Percentiles rank a stretch among this genome's conserved stretches.
Evolutionary conservation across 1,140 invertebrate genomes (phyloP).

Genomic region (Bathynomus jamesi): DNA sequence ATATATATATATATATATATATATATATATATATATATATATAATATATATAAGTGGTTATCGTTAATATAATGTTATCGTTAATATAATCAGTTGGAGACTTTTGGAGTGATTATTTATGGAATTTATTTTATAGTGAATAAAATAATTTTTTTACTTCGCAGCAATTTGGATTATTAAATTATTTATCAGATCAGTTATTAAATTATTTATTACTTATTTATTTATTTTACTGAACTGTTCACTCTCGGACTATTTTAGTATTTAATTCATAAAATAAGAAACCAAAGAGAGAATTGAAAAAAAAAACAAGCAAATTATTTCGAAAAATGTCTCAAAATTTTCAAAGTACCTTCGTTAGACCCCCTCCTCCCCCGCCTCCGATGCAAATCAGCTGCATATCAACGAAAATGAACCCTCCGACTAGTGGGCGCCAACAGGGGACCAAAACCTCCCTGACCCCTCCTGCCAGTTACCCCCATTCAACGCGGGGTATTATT

Average conservation of each 20-base stretch:
- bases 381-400: neutral
- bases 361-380: too few relatives aligned
- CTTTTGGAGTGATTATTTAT: too few relatives aligned
- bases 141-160: neutral
- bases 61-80: too few relatives aligned
- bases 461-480: too few relatives aligned
- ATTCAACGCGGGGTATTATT: neutral
- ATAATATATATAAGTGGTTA: too few relatives aligned
- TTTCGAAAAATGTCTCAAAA: neutral
- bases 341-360: neutral
- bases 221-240: neutral
- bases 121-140: too few relatives aligned
- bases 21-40: too few relatives aligned
- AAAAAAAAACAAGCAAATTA: neutral
- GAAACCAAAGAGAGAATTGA: neutral
- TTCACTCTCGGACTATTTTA: neutral
- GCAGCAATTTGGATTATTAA: neutral
- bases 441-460: neutral
- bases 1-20: too few relatives aligned
- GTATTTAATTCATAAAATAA: neutral
- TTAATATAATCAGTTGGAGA: too few relatives aligned
- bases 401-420: neutral
- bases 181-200: neutral
- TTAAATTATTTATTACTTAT: neutral
- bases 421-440: neutral